These are phyloP conservation scores for Trichoplax adhaerens DNA, from an alignment of 37 sponge, comb jelly and placozoan species.

Conservation along the genomic window DNA sequence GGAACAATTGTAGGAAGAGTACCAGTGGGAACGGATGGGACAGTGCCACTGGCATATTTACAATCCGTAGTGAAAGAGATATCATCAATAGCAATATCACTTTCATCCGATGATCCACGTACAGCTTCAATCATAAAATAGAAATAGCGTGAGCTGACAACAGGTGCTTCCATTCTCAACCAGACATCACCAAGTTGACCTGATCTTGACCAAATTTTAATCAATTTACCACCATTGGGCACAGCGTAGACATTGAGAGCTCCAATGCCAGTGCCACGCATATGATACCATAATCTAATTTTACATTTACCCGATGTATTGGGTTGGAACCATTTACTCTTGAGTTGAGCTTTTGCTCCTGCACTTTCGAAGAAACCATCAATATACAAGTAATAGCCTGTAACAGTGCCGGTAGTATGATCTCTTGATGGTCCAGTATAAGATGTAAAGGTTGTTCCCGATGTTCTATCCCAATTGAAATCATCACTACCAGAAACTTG, in stretches of 20 bases:
- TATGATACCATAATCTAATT: constrained; percentile 25
- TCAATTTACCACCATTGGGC: not conserved
- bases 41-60: no score
- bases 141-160: constrained; percentile 5
- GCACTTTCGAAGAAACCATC: no score
- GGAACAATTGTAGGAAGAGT: no score
- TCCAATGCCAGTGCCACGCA: constrained; percentile 18
- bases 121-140: constrained; percentile 22
- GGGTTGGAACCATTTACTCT: no score
- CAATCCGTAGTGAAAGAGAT: constrained; percentile 21
- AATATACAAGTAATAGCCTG: no score
- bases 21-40: no score
- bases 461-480: not conserved
- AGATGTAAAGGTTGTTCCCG: constrained; percentile 15
- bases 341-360: no score
- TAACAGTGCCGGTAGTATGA: not conserved
- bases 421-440: constrained; percentile 15
- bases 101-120: constrained; percentile 5
- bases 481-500: no score
- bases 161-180: constrained; percentile 1
- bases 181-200: no score
- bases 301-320: not conserved
- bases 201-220: no score
- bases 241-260: not conserved
- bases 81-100: constrained; percentile 21